phyloP scores from a whole-genome alignment of 2,113 vertebrate genomes.

The Aphelocoma coerulescens region DNA sequence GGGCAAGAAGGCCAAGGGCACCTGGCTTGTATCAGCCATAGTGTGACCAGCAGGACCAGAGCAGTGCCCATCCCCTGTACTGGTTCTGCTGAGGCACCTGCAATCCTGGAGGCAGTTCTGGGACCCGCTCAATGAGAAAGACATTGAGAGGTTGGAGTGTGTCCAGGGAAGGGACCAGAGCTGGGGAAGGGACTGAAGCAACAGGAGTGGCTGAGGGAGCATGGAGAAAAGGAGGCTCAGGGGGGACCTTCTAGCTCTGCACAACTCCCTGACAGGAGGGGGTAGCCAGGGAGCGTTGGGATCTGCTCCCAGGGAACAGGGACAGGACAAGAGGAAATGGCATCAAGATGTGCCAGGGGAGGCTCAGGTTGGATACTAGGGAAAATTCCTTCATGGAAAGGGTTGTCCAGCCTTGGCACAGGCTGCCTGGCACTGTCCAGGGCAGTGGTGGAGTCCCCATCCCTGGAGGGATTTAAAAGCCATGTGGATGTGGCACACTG shows the following conservation, averaged over 20 bases:
- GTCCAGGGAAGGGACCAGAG: not conserved
- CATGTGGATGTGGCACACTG: fast-evolving
- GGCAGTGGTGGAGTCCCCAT: not conserved
- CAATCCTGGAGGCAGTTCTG: not conserved
- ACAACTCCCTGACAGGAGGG: not conserved
- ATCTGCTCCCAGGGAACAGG: not conserved
- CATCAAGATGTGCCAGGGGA: not conserved
- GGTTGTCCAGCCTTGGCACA: not conserved
- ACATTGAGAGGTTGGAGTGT: not conserved
- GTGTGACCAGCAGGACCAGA: not conserved
- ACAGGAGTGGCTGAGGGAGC: not conserved
- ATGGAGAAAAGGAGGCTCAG: not conserved
- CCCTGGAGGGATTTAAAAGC: not conserved
- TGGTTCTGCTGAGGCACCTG: too few relatives aligned
- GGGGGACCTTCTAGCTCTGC: not conserved
- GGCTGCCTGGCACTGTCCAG: not conserved
- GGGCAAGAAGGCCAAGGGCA: not conserved
- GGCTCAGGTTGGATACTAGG: not conserved
- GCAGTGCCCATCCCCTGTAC: not conserved
- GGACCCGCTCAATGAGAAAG: not conserved
- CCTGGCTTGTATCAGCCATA: not conserved
- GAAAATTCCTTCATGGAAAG: not conserved
- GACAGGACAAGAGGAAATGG: not conserved
- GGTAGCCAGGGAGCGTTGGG: not conserved
- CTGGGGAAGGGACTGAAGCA: not conserved